These are phyloP conservation scores for Drosophila helvetica DNA, from an alignment of 2,888 invertebrate species.

Conservation along the genomic window DNA sequence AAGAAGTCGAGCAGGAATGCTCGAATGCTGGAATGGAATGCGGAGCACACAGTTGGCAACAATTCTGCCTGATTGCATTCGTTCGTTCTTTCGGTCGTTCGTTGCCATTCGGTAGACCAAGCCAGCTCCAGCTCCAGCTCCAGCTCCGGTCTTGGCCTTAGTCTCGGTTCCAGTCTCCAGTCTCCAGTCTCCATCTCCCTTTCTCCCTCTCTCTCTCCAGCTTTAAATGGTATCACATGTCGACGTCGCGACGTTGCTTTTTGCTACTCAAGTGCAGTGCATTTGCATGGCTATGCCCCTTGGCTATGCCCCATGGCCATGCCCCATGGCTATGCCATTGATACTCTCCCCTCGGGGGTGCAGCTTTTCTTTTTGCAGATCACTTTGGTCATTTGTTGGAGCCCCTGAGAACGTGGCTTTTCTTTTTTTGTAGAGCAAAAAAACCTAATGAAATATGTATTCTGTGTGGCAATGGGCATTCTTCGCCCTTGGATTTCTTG, in stretches of 20 bases:
- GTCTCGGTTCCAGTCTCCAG: conserved; percentile 14
- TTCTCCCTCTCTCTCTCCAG: conserved; percentile 24
- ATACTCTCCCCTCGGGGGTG: conserved; percentile 19
- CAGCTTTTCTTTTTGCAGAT: conserved; percentile 2
- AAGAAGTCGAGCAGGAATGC: conserved; percentile 31
- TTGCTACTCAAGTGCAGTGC: conserved; percentile 60
- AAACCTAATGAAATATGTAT: neutral
- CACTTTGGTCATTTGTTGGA: neutral
- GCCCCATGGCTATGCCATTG: conserved; percentile 15
- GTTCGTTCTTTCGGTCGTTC: too few species aligned
- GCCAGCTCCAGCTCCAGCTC: conserved; percentile 16
- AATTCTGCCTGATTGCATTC: conserved; percentile 74
- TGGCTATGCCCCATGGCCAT: neutral
- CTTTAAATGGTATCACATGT: conserved; percentile 76
- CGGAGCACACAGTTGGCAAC: conserved; percentile 71
- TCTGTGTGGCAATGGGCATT: too few species aligned
- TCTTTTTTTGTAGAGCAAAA: neutral
- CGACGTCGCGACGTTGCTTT: conserved; percentile 48
- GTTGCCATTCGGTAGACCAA: conserved; percentile 34
- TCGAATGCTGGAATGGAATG: conserved; percentile 73
- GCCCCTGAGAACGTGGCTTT: neutral
- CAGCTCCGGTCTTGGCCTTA: conserved; percentile 13
- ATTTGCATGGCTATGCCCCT: conserved; percentile 65
- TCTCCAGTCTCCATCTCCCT: conserved; percentile 13
- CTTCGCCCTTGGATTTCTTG: too few species aligned